Evolutionary conservation across 2,888 invertebrate genomes (phyloP).

Genomic region (Physocephala rufipes): DNA sequence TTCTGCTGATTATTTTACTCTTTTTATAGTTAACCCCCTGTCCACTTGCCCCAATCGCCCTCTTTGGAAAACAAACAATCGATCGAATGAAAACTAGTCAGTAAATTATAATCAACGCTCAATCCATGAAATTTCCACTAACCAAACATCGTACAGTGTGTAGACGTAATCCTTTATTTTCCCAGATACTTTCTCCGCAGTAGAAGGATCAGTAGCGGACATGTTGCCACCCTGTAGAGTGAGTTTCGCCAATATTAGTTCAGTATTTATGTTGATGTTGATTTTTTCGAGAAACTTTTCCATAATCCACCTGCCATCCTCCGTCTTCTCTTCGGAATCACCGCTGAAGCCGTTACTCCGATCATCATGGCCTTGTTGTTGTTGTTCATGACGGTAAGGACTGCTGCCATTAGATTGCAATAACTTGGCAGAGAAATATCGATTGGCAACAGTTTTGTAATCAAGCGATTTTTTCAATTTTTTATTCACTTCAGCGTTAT

Average conservation of each 20-base stretch:
- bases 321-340: constrained; percentile 47
- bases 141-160: constrained; percentile 62
- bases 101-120: not conserved
- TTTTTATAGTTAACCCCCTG: no score
- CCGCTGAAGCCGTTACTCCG: not conserved
- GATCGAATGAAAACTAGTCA: not conserved
- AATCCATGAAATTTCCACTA: constrained; percentile 45
- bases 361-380: constrained; percentile 22
- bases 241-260: constrained; percentile 63
- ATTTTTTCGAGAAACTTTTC: constrained; percentile 62
- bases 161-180: constrained; percentile 55
- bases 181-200: constrained; percentile 42
- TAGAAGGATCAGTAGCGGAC: not conserved
- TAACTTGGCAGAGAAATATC: constrained; percentile 22
- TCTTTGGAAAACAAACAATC: not conserved
- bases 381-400: constrained; percentile 26
- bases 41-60: no score
- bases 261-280: constrained; percentile 65
- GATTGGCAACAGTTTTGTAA: constrained; percentile 24
- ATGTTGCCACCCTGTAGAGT: constrained; percentile 11
- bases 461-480: constrained; percentile 18
- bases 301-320: constrained; percentile 57
- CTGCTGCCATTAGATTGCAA: constrained; percentile 40
- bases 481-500: constrained; percentile 18
- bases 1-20: no score